Base-by-base conservation (phyloP, 2,113 vertebrate genomes). In the Callithrix jacchus region DNA sequence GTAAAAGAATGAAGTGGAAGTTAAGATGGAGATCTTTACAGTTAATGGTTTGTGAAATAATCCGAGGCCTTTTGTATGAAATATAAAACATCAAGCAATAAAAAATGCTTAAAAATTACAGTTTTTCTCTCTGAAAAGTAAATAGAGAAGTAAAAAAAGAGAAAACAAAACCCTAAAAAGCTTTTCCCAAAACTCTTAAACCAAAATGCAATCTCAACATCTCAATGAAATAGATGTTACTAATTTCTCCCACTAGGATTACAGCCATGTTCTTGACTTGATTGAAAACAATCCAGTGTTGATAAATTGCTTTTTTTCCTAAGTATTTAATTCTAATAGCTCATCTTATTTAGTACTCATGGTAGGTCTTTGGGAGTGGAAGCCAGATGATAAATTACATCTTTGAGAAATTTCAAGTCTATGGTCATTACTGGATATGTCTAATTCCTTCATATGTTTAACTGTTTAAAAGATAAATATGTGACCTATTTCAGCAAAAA, bases 401-500 rank as follows among this genome's bases (percentile, higher is more conserved):
- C 20, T 77, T 54, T 70, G n/a, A 64, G n/a, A 87, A 87, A 18
- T 21, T 85, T 80, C 76, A 95, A 68, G 21, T 40, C 21, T 47
- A 2, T 40, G 42, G 7, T 21, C 52, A 71, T 68, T 68, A 47
- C 58, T 42, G 13, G 23, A n/a, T 45, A 7, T 52, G 54, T 84
- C 35, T 89, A 71, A 93, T 64, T 91, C 6, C 88, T 47, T 84
- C 70, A 85, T 68, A 49, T 49, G 13, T 32, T 85, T 64, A 56
- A 94, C 25, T 40, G 93, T 97, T 76, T n/a, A 87, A 87, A 58
- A 91, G 37, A 81, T 88, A 14, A 89, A 47, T 83, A 52, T 84
- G 70, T 89, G 21, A 70, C 8, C 21, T 40, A 35, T 45, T 87
- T 96, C 12, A 90, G 79, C 5, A 54, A 87, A 84, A 70, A 73